Percentiles rank a stretch among this genome's conserved stretches.
Conservation (phyloP, 2,113 vertebrate species). For the Tinamus guttatus region DNA sequence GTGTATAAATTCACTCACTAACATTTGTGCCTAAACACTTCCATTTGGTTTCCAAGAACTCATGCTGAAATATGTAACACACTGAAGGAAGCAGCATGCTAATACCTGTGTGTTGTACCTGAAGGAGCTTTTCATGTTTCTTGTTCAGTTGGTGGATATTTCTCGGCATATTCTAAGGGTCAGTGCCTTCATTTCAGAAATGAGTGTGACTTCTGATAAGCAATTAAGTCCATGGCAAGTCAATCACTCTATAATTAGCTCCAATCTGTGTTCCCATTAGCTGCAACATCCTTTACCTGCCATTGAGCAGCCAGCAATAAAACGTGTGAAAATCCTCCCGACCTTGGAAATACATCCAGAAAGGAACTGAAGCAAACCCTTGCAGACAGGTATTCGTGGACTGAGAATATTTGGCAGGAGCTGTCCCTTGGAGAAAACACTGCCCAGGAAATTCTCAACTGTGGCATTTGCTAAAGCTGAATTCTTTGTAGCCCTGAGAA, state of each 20-base stretch:
- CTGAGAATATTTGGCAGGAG: background rate
- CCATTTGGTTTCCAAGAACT: background rate
- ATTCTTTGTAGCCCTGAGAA: background rate
- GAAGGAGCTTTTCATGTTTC: background rate
- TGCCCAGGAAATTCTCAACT: background rate
- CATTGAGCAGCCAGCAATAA: conserved; percentile 2
- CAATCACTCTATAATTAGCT: conserved; percentile 37
- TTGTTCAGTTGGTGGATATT: background rate
- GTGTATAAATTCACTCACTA: background rate
- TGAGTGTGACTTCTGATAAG: conserved; percentile 1
- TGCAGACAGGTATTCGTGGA: background rate
- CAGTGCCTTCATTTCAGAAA: background rate
- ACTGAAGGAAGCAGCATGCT: background rate
- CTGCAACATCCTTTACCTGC: conserved; percentile 18
- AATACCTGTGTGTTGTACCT: background rate
- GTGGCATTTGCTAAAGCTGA: background rate
- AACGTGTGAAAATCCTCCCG: background rate
- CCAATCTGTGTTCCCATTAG: background rate
- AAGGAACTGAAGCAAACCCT: background rate
- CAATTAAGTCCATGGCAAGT: conserved; percentile 18
- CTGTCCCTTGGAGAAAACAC: background rate
- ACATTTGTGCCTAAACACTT: background rate
- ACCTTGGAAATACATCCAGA: background rate
- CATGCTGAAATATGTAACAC: background rate
- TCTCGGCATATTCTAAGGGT: background rate